Evolutionary conservation across 2,888 invertebrate species (phyloP), one percentile per base, ranked within the genome.

Genomic region (Pollenia griseotomentosa): DNA sequence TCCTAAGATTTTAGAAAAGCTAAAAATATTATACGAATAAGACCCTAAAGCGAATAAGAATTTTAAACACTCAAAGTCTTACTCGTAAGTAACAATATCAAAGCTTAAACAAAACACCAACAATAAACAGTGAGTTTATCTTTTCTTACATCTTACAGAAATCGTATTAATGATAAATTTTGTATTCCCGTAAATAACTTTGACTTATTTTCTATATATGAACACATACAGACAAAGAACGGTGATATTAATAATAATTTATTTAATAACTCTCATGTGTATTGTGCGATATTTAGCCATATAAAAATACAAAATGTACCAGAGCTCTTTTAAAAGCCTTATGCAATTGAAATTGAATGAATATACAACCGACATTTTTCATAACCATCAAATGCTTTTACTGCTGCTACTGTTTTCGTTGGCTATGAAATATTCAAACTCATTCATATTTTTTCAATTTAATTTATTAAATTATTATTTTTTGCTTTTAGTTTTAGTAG

Each of bases 401-500:
- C 44, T 71, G 12, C 11, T 48, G 40, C 63, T 53, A 4, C 40
- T 73, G 73, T 40, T 33, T 33, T 33, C 19, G 61, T 65, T 68
- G 23, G 59, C 14, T 59, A 59, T 82, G 51, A 74, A 68, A 82
- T 59, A 75, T 82, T 82, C 9, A 33, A 59, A 75, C 46, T 68
- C 51, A 53, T 82, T 73, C 66, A 66, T 66, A 74, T 73, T 42
- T 75, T 33, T 65, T 40, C 57, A 73, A 73, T 82, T 68, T 42
- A 82, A 75, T 68, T 74, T 75, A 81, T 71, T 59, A 71, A 75
- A 73, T 73, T 40, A 46, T 12, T 63, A 53, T 44, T 51, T 44
- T 63, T 51, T 42, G 33, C 33, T 33, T 6, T 33, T 33, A 33
- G 0, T 33, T 33, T 33, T 4, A 33, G 33, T 33, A 33, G 6